phyloP scores from a whole-genome alignment of 2,797 vertebrate genomes.

The Menidia menidia region DNA sequence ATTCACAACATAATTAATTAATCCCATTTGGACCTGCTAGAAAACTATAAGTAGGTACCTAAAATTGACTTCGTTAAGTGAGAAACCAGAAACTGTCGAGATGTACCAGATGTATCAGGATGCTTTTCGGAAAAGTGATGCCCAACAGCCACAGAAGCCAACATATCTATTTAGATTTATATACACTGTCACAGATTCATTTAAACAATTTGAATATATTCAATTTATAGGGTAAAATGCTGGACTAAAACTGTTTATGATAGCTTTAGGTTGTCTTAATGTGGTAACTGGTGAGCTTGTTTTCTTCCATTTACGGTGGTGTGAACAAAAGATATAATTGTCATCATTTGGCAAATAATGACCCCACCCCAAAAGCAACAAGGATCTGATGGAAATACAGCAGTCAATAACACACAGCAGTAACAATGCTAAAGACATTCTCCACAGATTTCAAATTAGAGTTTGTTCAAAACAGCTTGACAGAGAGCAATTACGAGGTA shows the following conservation, averaged over 20 bases:
- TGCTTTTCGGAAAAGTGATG: neutral
- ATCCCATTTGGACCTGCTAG: neutral
- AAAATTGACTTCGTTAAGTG: neutral
- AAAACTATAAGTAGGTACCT: neutral
- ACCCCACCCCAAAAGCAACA: conserved; percentile 1
- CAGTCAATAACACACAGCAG: conserved; percentile 21
- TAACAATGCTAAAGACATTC: conserved; percentile 21
- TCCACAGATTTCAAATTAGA: conserved; percentile 30
- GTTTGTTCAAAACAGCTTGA: conserved; percentile 8
- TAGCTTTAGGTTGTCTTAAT: neutral
- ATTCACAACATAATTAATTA: neutral
- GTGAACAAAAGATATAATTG: conserved; percentile 9
- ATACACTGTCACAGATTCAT: neutral
- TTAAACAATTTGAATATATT: neutral
- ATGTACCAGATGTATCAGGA: neutral
- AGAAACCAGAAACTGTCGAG: neutral
- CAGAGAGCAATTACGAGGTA: conserved; percentile 1
- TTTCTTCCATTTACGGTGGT: conserved; percentile 12
- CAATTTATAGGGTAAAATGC: neutral
- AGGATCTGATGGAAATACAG: conserved; percentile 30
- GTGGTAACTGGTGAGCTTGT: neutral
- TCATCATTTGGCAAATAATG: conserved; percentile 26
- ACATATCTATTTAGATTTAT: neutral
- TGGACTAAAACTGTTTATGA: neutral
- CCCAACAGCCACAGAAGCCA: neutral